Evolutionary conservation across 2,113 vertebrate species (phyloP), one percentile per base, ranked within the genome.

Genomic region (Eudyptes chrysolophus): DNA sequence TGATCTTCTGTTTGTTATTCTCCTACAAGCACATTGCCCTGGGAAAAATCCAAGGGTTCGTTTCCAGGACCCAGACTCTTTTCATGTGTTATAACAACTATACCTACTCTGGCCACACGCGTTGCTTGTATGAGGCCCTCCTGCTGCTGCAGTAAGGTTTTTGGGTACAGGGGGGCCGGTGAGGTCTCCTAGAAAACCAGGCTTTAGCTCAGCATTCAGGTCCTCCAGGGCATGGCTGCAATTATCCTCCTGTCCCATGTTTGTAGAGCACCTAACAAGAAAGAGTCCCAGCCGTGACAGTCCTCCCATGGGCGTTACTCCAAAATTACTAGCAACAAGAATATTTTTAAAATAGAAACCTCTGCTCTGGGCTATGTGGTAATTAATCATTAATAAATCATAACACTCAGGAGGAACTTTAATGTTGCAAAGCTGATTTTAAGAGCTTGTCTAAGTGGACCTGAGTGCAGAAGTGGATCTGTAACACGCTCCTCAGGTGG

Each of bases 1-100:
- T 49, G 85, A 92, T 92, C 90, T 90, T 90, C 87, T 95, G 94
- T 95, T 97, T 96, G 80, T 97, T 97, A 52, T 92, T 95, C 68
- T 89, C 92, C 69, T 89, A 52, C 42, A 18, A 89, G 61, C 48
- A 51, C 51, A 10, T 36, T 48, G 90, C 16, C 4, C 84, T 95
- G 89, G 89, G 90, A 95, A 91, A 94, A 87, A 94, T 87, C 90
- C 89, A 87, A 95, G 90, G 34, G 52, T 94, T 94, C 1, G 0
- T 94, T 95, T 97, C 94, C 89, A 92, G 86, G 72, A 81, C 72
- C 76, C 83, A 79, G 92, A 3, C 52, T 89, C 80, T 76, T 90
- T 78, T 96, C 85, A 85, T 87, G 72, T 94, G 69, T 9, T 76
- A 60, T 61, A 97, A 82, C 70, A 92, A 95, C 88, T 87, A 92